Evolutionary conservation across 2,888 invertebrate species (phyloP), one percentile per base, ranked within the genome.

Genomic region (Lasioglossum oenotherae): DNA sequence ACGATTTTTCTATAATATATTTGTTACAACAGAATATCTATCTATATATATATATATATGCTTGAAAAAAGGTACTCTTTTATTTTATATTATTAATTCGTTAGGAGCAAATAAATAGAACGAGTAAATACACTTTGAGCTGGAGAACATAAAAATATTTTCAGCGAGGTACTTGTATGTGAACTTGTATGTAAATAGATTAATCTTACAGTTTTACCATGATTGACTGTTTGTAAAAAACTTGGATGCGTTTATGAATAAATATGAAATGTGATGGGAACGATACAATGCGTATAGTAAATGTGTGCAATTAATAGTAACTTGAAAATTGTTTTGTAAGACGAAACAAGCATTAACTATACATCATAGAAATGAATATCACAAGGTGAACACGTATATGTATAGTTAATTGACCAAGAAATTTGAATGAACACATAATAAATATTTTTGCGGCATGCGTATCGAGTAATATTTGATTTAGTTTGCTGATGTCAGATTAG

Each of bases 391-490:
- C 69, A 83, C 69, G 69, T 87, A 64, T 87, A 64, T 73, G 57
- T 74, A 44, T 44, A 27, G 57, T 73, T 88, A 88, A 87, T 87
- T 87, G 75, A 83, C 86, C 46, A 81, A 82, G 67, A 80, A 83
- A 80, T 82, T 82, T 75, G 35, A 88, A 88, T 57, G 49, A 74
- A 82, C 81, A 72, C 78, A 60, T 82, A 86, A 87, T 86, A 87
- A 84, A 89, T 87, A 85, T 72, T 81, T 85, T 67, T 41, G 27
- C 41, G 27, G 69, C 80, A 75, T 80, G 74, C 84, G 85, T 67
- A 83, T 78, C 74, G 67, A 82, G 78, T 82, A 89, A 87, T 74
- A 81, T 91, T 92, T 91, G 89, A 91, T 91, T 92, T 87, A 74
- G 78, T 80, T 84, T 79, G 46, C 75, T 86, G 87, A 53, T 78